phyloP scores from a whole-genome alignment of 2,797 vertebrate genomes.

The Rhynchonycteris naso region DNA sequence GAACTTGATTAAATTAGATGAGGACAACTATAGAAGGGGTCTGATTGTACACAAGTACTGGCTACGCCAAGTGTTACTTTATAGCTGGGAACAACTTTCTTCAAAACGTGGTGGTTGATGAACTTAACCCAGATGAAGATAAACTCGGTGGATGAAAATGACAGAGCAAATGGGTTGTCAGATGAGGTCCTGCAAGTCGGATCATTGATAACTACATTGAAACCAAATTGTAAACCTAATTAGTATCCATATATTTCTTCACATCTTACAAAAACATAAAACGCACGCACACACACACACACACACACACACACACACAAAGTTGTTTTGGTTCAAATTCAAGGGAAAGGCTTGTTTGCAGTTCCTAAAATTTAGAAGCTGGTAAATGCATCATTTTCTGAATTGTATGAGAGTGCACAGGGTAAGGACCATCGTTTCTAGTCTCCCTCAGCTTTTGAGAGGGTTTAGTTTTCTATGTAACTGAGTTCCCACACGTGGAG shows the following conservation, averaged over 20 bases:
- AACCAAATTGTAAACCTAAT: not conserved
- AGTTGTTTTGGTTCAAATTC: not conserved
- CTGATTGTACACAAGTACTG: slow-evolving; percentile 93
- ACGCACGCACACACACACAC: too few species aligned
- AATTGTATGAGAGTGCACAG: slow-evolving; percentile 97
- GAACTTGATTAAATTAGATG: slow-evolving; percentile 95
- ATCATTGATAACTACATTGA: not conserved
- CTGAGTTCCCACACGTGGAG: slow-evolving; percentile 85
- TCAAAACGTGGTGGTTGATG: slow-evolving; percentile 92
- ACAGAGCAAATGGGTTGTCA: slow-evolving; percentile 94
- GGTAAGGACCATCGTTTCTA: slow-evolving; percentile 98
- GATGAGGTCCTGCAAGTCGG: slow-evolving; percentile 84
- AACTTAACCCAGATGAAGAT: slow-evolving; percentile 93
- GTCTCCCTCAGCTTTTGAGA: slow-evolving; percentile 98
- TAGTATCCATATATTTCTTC: not conserved
- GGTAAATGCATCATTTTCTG: slow-evolving; percentile 96
- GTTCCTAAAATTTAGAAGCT: slow-evolving; percentile 99
- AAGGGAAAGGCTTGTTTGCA: slow-evolving; percentile 93
- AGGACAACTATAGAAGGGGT: slow-evolving; percentile 92
- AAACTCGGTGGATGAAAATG: slow-evolving; percentile 94
- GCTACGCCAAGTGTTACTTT: slow-evolving; percentile 91
- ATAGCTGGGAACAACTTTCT: slow-evolving; percentile 94
- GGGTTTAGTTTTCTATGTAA: slow-evolving; percentile 99
- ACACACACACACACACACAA: too few species aligned
- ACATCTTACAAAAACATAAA: not conserved